These are phyloP conservation scores for Diplogasteroides magnus DNA, from an alignment of 1,140 invertebrate genomes.

Conservation along the genomic window DNA sequence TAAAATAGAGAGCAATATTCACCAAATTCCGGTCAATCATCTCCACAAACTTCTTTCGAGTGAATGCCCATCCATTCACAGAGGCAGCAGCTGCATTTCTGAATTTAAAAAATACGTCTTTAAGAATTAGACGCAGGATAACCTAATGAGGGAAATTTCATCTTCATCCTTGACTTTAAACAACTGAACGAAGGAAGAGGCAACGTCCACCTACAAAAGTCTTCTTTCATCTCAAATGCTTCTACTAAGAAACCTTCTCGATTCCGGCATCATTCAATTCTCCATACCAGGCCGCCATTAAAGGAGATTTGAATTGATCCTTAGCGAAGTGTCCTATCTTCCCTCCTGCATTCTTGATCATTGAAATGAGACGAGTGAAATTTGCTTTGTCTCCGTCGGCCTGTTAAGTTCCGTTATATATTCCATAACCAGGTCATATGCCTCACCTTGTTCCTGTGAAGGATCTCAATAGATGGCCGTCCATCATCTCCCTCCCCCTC, in stretches of 20 bases:
- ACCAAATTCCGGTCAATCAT: slow-evolving; percentile 92
- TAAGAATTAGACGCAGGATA: background rate
- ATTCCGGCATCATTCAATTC: background rate
- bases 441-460: slow-evolving; percentile 78
- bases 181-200: slow-evolving; percentile 73
- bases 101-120: slow-evolving; percentile 57
- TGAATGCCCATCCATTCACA: slow-evolving; percentile 86
- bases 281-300: background rate
- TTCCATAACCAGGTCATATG: background rate
- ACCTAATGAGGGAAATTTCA: slow-evolving; percentile 70
- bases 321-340: slow-evolving; percentile 18
- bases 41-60: slow-evolving; percentile 96
- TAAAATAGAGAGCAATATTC: slow-evolving; percentile 24
- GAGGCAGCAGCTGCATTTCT: slow-evolving; percentile 88
- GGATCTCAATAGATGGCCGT: slow-evolving; percentile 77
- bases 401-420: slow-evolving; percentile 60
- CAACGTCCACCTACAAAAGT: slow-evolving; percentile 66
- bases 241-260: background rate
- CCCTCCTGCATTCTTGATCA: slow-evolving; percentile 73
- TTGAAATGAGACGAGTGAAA: slow-evolving; percentile 78
- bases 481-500: slow-evolving; percentile 73
- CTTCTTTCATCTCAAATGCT: background rate
- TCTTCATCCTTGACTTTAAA: slow-evolving; percentile 91
- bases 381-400: slow-evolving; percentile 90
- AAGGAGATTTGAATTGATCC: background rate